phyloP scores from a whole-genome alignment of 2,113 vertebrate genomes.

The Dicaeum eximium region DNA sequence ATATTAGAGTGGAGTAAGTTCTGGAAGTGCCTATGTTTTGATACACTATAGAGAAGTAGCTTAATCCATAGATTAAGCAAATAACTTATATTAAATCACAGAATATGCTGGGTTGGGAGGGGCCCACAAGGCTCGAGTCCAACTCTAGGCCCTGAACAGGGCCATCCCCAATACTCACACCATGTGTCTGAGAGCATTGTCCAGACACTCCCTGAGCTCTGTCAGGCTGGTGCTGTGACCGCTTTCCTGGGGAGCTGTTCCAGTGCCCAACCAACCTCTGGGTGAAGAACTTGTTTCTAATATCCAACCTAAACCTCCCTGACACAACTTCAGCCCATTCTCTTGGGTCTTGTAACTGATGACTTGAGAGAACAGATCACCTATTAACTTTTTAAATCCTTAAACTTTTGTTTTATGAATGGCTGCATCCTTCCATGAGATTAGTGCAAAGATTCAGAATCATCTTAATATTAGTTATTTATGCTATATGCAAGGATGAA shows the following conservation, averaged over 20 bases:
- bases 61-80: neutral
- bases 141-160: neutral
- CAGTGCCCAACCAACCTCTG: neutral
- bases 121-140: neutral
- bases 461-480: neutral
- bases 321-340: neutral
- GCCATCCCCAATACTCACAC: too few relatives aligned
- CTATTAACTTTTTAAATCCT: neutral
- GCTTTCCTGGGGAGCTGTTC: neutral
- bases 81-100: neutral
- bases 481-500: neutral
- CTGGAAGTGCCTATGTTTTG: neutral
- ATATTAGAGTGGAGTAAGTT: neutral
- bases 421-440: neutral
- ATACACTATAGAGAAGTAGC: neutral
- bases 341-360: accelerated
- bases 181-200: neutral
- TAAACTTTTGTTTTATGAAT: neutral
- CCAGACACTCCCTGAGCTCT: neutral
- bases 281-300: too few relatives aligned
- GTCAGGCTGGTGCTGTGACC: neutral
- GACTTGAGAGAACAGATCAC: neutral
- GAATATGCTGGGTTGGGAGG: neutral
- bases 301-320: neutral
- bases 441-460: neutral